phyloP scores from a whole-genome alignment of 2,888 invertebrate genomes.

The Eledona agricola region DNA sequence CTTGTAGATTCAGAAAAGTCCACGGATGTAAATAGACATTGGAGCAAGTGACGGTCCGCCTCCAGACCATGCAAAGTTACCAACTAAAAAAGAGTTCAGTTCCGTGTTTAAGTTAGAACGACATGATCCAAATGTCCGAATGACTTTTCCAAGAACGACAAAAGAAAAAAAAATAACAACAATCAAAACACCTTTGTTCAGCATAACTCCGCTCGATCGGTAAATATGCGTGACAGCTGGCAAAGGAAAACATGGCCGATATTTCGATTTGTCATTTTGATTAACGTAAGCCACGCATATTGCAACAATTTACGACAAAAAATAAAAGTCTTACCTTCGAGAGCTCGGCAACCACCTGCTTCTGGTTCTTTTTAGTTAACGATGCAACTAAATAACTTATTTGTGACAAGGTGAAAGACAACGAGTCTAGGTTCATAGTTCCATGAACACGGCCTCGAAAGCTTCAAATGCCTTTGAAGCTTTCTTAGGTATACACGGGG shows the following conservation, averaged over 20 bases:
- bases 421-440: conserved; percentile 99
- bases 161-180: conserved; percentile 47
- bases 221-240: conserved; percentile 44
- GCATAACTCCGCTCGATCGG: conserved; percentile 48
- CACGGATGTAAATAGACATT: conserved; percentile 90
- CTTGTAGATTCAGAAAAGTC: conserved; percentile 76
- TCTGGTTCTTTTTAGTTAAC: conserved; percentile 95
- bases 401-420: conserved; percentile 98
- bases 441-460: conserved; percentile 85
- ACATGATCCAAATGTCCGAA: conserved; percentile 35
- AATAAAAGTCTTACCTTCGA: conserved; percentile 88
- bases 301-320: conserved; percentile 13
- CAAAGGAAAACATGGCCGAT: conserved; percentile 50
- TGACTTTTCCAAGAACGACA: conserved; percentile 42
- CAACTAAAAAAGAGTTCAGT: conserved; percentile 68
- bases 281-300: conserved; percentile 32
- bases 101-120: conserved; percentile 8
- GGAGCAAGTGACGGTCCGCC: conserved; percentile 96
- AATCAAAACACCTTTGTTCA: conserved; percentile 59
- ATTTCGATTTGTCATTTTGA: conserved; percentile 46
- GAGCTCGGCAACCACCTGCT: conserved; percentile 88
- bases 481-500: conserved; percentile 83
- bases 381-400: conserved; percentile 96
- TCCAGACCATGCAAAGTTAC: conserved; percentile 92
- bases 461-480: conserved; percentile 95